Conservation (phyloP, 2,113 vertebrate genomes). For the Osmerus eperlanus region DNA sequence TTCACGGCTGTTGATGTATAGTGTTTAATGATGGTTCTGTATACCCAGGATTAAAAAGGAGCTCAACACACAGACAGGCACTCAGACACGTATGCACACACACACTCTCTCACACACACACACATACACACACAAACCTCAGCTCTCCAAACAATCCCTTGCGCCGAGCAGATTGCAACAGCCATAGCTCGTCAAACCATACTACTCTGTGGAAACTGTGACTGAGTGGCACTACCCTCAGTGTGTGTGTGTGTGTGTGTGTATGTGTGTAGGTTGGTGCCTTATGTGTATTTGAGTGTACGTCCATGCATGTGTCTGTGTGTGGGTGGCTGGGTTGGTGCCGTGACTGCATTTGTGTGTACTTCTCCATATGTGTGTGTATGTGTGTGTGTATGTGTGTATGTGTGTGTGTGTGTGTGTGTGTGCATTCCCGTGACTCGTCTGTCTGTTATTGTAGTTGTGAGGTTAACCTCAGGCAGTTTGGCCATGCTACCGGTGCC, state of each 20-base stretch:
- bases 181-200: too few relatives aligned
- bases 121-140: background rate
- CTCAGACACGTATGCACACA: background rate
- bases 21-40: too few relatives aligned
- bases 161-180: background rate
- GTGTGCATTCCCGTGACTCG: background rate
- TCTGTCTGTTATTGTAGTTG: background rate
- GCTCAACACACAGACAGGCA: background rate
- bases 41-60: too few relatives aligned
- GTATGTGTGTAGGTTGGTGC: constrained; percentile 4
- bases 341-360: background rate
- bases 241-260: background rate
- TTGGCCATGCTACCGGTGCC: background rate
- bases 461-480: background rate
- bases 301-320: constrained; percentile 5
- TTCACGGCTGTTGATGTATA: too few relatives aligned
- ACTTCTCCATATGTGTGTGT: background rate
- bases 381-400: background rate
- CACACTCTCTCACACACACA: constrained; percentile 3
- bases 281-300: background rate
- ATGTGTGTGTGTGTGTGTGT: background rate
- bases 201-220: too few relatives aligned
- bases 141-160: background rate
- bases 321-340: background rate
- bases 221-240: background rate